phyloP scores from a whole-genome alignment of 2,113 vertebrate genomes.

The Anhinga anhinga region DNA sequence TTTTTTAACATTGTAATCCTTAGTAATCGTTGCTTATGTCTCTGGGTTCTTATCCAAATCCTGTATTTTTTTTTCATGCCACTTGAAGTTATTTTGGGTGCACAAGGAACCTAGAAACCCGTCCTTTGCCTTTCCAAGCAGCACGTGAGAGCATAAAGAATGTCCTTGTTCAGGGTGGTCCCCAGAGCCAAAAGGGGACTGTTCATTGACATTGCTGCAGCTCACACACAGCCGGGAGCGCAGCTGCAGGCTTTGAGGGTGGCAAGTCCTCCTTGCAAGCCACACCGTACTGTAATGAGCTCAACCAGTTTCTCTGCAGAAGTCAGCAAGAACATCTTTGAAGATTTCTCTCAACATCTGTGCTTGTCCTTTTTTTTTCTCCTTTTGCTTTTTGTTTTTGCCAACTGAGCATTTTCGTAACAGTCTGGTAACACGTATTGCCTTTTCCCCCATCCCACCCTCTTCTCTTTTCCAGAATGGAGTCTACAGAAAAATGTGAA shows the following conservation, averaged over 20 bases:
- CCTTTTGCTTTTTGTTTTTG: not conserved
- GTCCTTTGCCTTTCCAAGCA: not conserved
- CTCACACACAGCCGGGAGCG: not conserved
- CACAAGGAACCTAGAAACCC: not conserved
- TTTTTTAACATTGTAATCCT: not conserved
- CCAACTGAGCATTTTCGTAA: not conserved
- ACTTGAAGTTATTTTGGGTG: not conserved
- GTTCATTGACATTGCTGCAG: not conserved
- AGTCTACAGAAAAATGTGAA: slow-evolving; percentile 90
- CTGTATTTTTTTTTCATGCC: not conserved
- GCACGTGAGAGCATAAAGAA: not conserved
- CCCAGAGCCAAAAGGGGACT: not conserved
- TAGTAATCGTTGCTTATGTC: not conserved
- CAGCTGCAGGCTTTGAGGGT: not conserved
- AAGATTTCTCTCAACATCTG: slow-evolving; percentile 24
- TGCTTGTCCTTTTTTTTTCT: not conserved
- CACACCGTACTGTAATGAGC: not conserved
- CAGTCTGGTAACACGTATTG: not conserved
- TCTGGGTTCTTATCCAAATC: not conserved
- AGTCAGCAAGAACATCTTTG: slow-evolving; percentile 8
- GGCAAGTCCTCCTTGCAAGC: not conserved
- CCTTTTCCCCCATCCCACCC: not conserved
- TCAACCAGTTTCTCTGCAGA: not conserved
- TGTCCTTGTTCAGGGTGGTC: slow-evolving; percentile 10
- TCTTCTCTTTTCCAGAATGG: slow-evolving; percentile 78